A percentile compares a stretch with the other conserved stretches of the same genome.
Conservation (phyloP, 2,113 vertebrate species). For the Myotis lucifugus region DNA sequence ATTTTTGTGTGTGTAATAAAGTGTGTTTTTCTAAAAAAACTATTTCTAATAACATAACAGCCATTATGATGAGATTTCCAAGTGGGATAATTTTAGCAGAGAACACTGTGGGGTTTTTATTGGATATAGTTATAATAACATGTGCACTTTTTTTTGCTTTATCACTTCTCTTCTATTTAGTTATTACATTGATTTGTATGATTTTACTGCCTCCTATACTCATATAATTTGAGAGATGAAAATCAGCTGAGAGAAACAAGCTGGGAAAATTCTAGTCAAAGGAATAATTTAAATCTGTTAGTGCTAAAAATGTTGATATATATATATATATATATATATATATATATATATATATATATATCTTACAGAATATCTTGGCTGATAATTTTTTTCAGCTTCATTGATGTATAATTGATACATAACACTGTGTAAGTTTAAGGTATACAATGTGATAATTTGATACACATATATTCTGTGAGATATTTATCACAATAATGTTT, state of each 20-base stretch:
- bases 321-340: no score
- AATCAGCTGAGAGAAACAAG: not conserved
- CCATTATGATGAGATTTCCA: not conserved
- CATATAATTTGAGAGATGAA: not conserved
- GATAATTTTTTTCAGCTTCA: not conserved
- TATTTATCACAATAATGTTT: not conserved
- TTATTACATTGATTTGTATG: conserved; percentile 24
- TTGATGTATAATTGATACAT: not conserved
- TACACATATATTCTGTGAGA: not conserved
- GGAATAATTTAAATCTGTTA: not conserved
- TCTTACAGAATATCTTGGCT: not conserved
- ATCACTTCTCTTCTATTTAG: not conserved
- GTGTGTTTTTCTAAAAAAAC: not conserved
- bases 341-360: not conserved
- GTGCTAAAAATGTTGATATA: not conserved
- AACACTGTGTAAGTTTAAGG: not conserved
- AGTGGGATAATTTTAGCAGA: not conserved
- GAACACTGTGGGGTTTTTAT: not conserved
- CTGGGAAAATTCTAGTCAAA: not conserved
- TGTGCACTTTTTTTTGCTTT: not conserved
- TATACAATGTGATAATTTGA: not conserved
- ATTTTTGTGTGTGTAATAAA: not conserved
- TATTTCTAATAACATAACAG: not conserved
- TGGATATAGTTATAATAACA: not conserved
- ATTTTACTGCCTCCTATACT: not conserved